A percentile compares a stretch with the other conserved stretches of the same genome.
These are phyloP conservation scores for Heliconius eleuchia DNA, from an alignment of 1,140 invertebrate species.

Conservation along the genomic window DNA sequence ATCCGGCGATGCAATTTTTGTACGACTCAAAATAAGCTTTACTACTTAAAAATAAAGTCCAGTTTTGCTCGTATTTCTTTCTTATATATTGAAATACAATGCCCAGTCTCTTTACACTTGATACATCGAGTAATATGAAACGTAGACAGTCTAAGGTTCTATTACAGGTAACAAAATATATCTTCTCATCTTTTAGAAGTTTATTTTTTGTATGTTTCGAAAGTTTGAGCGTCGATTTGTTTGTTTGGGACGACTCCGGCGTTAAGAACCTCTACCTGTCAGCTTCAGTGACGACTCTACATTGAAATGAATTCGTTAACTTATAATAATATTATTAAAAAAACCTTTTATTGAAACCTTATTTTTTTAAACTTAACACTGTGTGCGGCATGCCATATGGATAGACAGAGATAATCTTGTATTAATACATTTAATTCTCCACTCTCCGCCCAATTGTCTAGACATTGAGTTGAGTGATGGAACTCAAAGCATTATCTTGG, in stretches of 20 bases:
- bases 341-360: neutral
- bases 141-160: neutral
- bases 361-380: too few relatives aligned
- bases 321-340: neutral
- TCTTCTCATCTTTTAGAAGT: neutral
- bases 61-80: neutral
- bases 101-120: conserved; percentile 31
- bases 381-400: too few relatives aligned
- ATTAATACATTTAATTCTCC: too few relatives aligned
- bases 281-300: neutral
- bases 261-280: neutral
- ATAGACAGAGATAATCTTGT: too few relatives aligned
- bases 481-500: too few relatives aligned
- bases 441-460: too few relatives aligned
- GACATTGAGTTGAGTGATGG: too few relatives aligned
- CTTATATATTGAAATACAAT: conserved; percentile 25
- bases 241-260: neutral
- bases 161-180: conserved; percentile 14
- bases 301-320: neutral
- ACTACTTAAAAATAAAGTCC: neutral
- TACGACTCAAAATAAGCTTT: conserved; percentile 11
- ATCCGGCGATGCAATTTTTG: conserved; percentile 31
- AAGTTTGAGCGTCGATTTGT: neutral
- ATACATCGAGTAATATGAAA: conserved; percentile 32
- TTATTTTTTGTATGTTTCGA: conserved; percentile 2